Conservation (phyloP, 2,797 vertebrate species). For the Liasis olivaceus region DNA sequence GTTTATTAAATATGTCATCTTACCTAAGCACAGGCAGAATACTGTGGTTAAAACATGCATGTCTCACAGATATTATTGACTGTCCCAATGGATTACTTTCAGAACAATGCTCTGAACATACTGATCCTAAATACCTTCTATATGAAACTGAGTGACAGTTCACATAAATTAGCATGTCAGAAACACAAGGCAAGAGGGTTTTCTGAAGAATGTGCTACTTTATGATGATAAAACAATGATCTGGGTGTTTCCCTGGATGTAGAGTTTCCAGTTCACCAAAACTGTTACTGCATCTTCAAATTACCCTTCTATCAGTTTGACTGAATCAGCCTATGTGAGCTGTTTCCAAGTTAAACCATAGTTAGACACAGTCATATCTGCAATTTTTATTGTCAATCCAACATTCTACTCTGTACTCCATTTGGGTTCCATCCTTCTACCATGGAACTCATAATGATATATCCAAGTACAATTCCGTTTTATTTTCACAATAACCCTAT, state of each 20-base stretch:
- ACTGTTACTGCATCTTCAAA: no score
- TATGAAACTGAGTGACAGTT: conserved; percentile 19
- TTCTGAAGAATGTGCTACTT: background rate
- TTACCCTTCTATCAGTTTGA: background rate
- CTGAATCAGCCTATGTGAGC: background rate
- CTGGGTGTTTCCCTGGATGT: background rate
- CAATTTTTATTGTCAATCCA: background rate
- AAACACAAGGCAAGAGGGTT: background rate
- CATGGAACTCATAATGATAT: background rate
- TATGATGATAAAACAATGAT: background rate
- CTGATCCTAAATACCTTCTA: conserved; percentile 59
- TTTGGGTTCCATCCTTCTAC: background rate
- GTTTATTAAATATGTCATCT: conserved; percentile 67
- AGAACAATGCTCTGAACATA: conserved; percentile 58
- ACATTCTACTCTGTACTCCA: background rate
- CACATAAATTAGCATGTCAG: background rate
- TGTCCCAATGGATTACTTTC: conserved; percentile 53
- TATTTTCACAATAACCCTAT: background rate
- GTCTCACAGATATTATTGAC: conserved; percentile 59
- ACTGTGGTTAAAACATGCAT: conserved; percentile 66
- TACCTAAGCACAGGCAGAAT: conserved; percentile 67
- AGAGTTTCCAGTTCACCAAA: background rate
- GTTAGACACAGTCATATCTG: no score
- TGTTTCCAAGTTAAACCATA: background rate
- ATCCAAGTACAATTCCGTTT: background rate